These are phyloP conservation scores for Brachionus calyciflorus DNA, from an alignment of 1,140 invertebrate genomes.

Conservation along the genomic window DNA sequence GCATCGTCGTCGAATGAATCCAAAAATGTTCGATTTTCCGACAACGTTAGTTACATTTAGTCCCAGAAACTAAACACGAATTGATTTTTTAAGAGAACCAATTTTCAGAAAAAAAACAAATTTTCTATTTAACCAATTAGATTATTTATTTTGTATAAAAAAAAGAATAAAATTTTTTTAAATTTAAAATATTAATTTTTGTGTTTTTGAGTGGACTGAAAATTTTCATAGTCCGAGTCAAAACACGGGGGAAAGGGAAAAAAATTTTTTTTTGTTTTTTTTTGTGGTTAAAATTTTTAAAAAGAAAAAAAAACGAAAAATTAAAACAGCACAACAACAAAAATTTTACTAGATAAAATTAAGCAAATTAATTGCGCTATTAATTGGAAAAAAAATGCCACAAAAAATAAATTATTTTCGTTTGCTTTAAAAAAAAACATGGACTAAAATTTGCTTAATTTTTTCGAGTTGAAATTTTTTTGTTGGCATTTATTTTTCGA, in stretches of 20 bases:
- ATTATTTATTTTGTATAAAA: conserved; percentile 36
- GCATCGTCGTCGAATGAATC: conserved; percentile 27
- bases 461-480: conserved; percentile 21
- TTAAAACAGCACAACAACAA: neutral
- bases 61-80: no score
- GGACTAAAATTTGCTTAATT: conserved; percentile 21
- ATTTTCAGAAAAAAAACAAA: neutral
- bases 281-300: conserved; percentile 6
- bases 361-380: neutral
- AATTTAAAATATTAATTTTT: no score
- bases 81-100: no score
- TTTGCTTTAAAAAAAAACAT: neutral
- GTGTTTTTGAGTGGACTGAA: no score
- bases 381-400: neutral
- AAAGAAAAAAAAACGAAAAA: neutral
- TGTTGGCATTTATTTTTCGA: conserved; percentile 12
- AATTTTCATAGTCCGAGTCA: no score
- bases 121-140: neutral
- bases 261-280: conserved; percentile 31
- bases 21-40: conserved; percentile 44
- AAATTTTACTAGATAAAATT: conserved; percentile 43
- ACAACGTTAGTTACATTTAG: conserved; percentile 45
- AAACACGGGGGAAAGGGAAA: neutral
- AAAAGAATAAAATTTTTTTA: no score
- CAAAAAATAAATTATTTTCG: neutral